Base-by-base conservation (phyloP, 2,888 invertebrate genomes). In the Rhamphomyia laevipes region DNA sequence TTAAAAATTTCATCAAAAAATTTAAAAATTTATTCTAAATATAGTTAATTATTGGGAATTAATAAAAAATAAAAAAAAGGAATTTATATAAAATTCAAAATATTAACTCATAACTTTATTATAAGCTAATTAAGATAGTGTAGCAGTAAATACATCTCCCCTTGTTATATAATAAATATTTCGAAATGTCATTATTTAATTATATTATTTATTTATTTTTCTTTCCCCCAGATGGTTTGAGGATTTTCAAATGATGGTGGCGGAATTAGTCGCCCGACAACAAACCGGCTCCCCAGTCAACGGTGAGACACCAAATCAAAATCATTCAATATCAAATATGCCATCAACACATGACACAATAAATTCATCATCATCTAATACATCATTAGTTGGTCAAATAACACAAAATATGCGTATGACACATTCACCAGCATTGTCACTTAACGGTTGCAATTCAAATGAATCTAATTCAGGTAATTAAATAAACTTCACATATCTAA, bases 221-320 rank as follows among this genome's bases (percentile, higher is more conserved):
- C 42, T 40, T 48, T 17, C 43, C 45, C 55, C 11, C 42, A 57
- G 57, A 57, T 57, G 57, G 47, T 33, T 46, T 57, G 46, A 55
- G 55, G 43, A 21, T 27, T 80, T 81, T 72, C 82, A 80, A 75
- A 86, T 84, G 78, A 86, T 87, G 84, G 86, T 88, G 73, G 87
- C 86, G 72, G 86, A 87, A 76, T 84, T 86, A 72, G 83, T 86
- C 65, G 76, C 84, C 69, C 84, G 85, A 65, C 84, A 81, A 68
- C 81, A 80, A 61, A 78, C 76, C 74, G 77, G 77, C 67, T 80
- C 80, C 64, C 79, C 80, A 61, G 77, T 80, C 58, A 80, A 80
- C 72, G 80, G 80, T 77, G 79, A 80, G 73, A 76, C 79, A 57
- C 77, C 80, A 51, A 57, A 56, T 55, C 57, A 57, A 49, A 57